Base-by-base conservation (phyloP, 2,888 invertebrate species). In the Polyploca ridens region DNA sequence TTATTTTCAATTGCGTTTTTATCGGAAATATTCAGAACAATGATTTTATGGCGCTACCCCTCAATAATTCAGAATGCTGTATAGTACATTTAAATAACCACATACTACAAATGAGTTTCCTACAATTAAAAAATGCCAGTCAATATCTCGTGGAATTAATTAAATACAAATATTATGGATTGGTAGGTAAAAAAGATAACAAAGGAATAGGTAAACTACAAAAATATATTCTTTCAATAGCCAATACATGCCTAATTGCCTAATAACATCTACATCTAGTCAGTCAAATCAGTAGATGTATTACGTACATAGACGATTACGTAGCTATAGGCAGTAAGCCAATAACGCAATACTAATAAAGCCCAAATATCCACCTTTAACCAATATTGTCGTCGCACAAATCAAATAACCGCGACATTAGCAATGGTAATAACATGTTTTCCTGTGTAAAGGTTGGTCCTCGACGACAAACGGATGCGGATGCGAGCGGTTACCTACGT, bases 1-100 rank as follows among this genome's bases (percentile, higher is more conserved):
- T 87, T 89, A 90, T 89, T 84, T 89, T 87, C 85, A 89, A 88
- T 89, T 77, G 80, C 68, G 73, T 85, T 86, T 83, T 82, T 81
- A 76, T 75, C 73, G 66, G 66, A 63, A 76, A 79, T 78, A 77
- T 84, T 81, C 84, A 72, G 75, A 64, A 77, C 76, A 79, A 75
- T 83, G 77, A 81, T 81, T 84, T 78, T 69, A 69, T 72, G 71
- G 69, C 66, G 62, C 67, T 64, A 68, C 73, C 71, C 78, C 78
- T 79, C 75, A 81, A 81, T 81, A 66, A 81, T 81, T 82, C 71
- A 71, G 70, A 72, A 78, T 70, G 66, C 70, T 66, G 68, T 71
- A 76, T 75, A n/a, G n/a, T n/a, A 71, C 80, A 80, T 83, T 76
- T 65, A 77, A 70, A 72, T 63, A 71, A 74, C 69, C 27, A 27